A percentile compares a stretch with the other conserved stretches of the same genome.
phyloP scores from a whole-genome alignment of 2,888 invertebrate genomes.

The Volucella inanis region DNA sequence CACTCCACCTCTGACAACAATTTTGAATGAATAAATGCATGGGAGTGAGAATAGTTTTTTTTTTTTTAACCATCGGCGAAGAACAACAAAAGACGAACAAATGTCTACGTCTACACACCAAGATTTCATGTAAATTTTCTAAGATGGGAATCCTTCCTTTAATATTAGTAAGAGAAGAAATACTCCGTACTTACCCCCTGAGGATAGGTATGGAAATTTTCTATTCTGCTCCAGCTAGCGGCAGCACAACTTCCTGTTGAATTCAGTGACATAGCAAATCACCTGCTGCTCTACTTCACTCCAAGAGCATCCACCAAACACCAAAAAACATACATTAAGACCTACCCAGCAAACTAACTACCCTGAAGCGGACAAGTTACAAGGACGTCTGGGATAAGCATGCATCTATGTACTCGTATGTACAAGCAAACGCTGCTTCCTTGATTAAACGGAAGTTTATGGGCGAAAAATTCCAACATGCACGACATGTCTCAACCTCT shows the following conservation, averaged over 20 bases:
- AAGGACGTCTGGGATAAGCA: no score
- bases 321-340: conserved; percentile 1
- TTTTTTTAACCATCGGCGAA: conserved; percentile 1
- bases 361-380: no score
- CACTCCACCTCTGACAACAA: conserved; percentile 32
- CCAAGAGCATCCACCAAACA: neutral
- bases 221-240: neutral
- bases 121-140: conserved; percentile 50
- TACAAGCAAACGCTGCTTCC: conserved; percentile 29
- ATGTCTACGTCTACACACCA: conserved; percentile 31
- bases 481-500: conserved; percentile 18
- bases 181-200: neutral
- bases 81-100: neutral
- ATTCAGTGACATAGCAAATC: conserved; percentile 42
- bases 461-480: conserved; percentile 29
- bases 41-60: conserved; percentile 48
- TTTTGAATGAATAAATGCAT: conserved; percentile 52
- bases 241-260: conserved; percentile 41
- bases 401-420: neutral
- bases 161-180: no score
- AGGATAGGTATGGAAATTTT: conserved; percentile 32
- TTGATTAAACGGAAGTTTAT: conserved; percentile 63
- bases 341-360: no score
- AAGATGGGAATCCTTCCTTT: conserved; percentile 14
- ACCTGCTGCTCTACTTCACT: conserved; percentile 43